Base-by-base conservation (phyloP, 2,113 vertebrate genomes). In the Geothlypis trichas region DNA sequence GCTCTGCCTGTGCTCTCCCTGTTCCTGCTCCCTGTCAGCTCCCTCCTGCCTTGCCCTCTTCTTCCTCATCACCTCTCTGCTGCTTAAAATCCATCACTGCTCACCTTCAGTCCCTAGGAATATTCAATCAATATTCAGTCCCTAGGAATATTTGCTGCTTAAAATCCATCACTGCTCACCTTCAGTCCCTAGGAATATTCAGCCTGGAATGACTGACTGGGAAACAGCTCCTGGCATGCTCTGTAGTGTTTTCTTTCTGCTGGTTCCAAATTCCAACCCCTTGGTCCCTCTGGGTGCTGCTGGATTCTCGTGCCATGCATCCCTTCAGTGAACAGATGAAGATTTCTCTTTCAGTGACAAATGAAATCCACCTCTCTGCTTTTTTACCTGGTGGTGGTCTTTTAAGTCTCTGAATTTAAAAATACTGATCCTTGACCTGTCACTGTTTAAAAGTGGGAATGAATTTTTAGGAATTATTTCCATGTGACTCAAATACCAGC, bases 111-210 rank as follows among this genome's bases (percentile, higher is more conserved):
- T 23, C 82, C 14, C 0, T 12, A 24, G 47, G 42, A 18, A 44
- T 44, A 18, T 18, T 44, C 17, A 18, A 18, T 44, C 44, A 20
- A 46, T 46, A 46, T 46, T 46, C 44, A 46, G 44, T 47, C 82
- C 14, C 0, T 14, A 26, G 47, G 44, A 21, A 46, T 46, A 21
- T 22, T 47, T 11, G 5, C 57, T 42, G 33, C 62, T 63, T 27
- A 1, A 57, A 65, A 44, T 15, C 66, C 2, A 0, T 10, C 49
- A 5, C 14, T 5, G 9, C 49, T 51, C 49, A 0, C 12, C 21
- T 30, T 63, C 28, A 5, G 24, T 21, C 82, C 15, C 0, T 13
- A 23, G 47, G 52, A 79, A 14, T 24, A 13, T 33, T 65, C 0
- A 1, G 31, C 66, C 41, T 0, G 0, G 14, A 81, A 28, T 5